Evolutionary conservation across 2,113 vertebrate species (phyloP), one percentile per base, ranked within the genome.

Genomic region (Hypanus sabinus): DNA sequence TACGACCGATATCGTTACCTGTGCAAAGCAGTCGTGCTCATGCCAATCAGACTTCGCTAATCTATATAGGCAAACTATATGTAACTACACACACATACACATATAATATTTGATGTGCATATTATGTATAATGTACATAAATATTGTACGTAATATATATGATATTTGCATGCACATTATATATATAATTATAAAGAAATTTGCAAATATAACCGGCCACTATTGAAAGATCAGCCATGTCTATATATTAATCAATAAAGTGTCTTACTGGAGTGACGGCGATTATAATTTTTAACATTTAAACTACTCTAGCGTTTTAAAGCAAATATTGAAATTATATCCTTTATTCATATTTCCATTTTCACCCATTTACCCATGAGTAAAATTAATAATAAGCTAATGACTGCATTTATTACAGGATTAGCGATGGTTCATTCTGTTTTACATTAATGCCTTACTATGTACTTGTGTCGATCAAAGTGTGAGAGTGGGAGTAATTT

Each of bases 401-500:
- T 71, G 36, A 75, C 68, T 38, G 22, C 70, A 16, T 93, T 93
- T 93, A 93, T 93, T 93, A 93, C 24, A 71, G 60, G 91, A 93
- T 93, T 73, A 75, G 91, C 68, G 38, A 46, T 73, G 60, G 91
- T 30, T 24, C 20, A 93, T 73, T 73, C 91, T 73, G 91, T 46
- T 93, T 38, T 93, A 55, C 68, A 55, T 46, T 73, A 93, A 93
- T 90, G 85, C 68, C 71, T 93, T 93, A 93, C 71, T 24, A 93
- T 75, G 91, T 27, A 93, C 65, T 93, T 93, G 12, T 27, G 91
- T 73, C 70, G 91, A 93, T 71, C 70, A 93, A 73, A 93, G 38
- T 93, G 91, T 27, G 91, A 73, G 91, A 27, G 70, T 73, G 68
- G 70, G 91, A 93, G 68, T 27, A 46, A 93, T 93, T 93, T 73